Evolutionary conservation across 2,113 vertebrate genomes (phyloP), one percentile per base, ranked within the genome.

Genomic region (Mobula birostris): DNA sequence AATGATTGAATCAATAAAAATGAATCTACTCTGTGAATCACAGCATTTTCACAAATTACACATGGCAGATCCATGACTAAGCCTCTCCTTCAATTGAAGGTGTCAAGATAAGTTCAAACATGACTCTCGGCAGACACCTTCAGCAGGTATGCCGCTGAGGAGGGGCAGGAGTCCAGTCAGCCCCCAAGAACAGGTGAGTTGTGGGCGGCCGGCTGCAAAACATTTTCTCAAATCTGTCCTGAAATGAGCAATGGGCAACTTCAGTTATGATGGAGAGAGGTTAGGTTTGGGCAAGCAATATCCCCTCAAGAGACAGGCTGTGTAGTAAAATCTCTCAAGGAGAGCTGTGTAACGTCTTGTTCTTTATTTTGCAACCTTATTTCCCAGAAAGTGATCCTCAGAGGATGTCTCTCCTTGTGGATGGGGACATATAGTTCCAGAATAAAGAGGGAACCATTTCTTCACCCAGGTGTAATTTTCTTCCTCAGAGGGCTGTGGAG

Each of bases 1-100:
- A 63, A 88, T 63, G 85, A 88, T 88, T 63, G 58, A 63, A 88
- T 88, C 85, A 88, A 88, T 88, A 88, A 88, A 88, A 66, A n/a
- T 88, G 85, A 66, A 66, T 32, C 58, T 66, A 15, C 61, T 66
- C 61, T 63, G 58, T 88, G 66, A 88, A 32, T 88, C 58, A n/a
- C 85, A 88, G 85, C 85, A 32, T 12, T 66, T 17, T 88, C 58
- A 88, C 85, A 63, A 88, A 88, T 88, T 63, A 66, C 29, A 88
- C 63, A 29, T 66, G 85, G 63, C 85, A 88, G 85, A 32, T 63
- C 27, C 63, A 88, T 88, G 85, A 7, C 58, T n/a, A 66, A 66
- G 85, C 58, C n/a, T 88, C 36, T 88, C 63, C 58, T 66, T 21
- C 4, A 4, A 88, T 1, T n/a, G 58, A 29, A 88, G 85, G 85